These are phyloP conservation scores for Ceratoteleas bidentatus DNA, from an alignment of 1,140 invertebrate genomes.

Conservation along the genomic window DNA sequence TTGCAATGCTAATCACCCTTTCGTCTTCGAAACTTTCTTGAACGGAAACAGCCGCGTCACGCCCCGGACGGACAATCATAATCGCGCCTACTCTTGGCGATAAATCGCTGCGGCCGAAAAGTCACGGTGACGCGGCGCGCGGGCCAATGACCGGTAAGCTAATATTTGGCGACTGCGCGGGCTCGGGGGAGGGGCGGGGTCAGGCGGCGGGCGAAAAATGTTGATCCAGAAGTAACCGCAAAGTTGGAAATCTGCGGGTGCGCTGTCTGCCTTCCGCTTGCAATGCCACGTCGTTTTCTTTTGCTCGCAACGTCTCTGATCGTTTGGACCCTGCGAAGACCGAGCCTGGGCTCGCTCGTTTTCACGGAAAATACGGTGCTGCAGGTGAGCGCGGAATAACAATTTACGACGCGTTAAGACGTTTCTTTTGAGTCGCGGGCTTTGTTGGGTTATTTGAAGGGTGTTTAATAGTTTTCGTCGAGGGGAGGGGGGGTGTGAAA, in stretches of 20 bases:
- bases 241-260: constrained; percentile 46
- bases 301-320: constrained; percentile 56
- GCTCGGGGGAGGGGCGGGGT: constrained; percentile 1
- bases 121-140: constrained; percentile 9
- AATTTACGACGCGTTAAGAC: constrained; percentile 48
- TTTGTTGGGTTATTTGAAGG: constrained; percentile 38
- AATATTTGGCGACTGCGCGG: constrained; percentile 59
- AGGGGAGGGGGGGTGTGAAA: no score
- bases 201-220: constrained; percentile 45
- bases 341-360: constrained; percentile 58
- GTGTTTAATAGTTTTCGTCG: constrained; percentile 31
- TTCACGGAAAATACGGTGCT: constrained; percentile 70
- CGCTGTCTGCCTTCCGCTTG: constrained; percentile 40
- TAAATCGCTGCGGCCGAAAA: constrained; percentile 14
- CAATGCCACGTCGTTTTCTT: constrained; percentile 66
- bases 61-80: constrained; percentile 10
- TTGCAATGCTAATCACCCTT: constrained; percentile 26
- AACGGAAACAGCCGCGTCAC: constrained; percentile 13
- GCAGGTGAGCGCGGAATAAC: constrained; percentile 68
- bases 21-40: constrained; percentile 16
- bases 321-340: constrained; percentile 35
- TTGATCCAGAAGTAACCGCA: constrained; percentile 55
- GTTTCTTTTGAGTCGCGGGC: constrained; percentile 32
- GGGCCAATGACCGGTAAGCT: constrained; percentile 61
- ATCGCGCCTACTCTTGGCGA: constrained; percentile 15